These are phyloP conservation scores for Ceyx erithaca DNA, from an alignment of 2,797 vertebrate genomes.

Conservation along the genomic window DNA sequence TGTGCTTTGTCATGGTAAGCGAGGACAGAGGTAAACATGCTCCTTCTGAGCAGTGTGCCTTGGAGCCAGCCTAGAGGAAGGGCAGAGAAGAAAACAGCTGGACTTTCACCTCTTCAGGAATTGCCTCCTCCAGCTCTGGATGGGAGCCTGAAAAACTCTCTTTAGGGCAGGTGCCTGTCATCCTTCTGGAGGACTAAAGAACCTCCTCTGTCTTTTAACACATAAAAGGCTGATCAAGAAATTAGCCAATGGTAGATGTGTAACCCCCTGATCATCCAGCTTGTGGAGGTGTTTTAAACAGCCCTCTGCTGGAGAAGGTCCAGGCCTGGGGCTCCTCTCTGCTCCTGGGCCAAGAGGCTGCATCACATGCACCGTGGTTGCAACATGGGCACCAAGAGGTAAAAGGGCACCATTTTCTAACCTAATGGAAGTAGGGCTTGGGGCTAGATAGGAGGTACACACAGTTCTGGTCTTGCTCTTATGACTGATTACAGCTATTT, in stretches of 20 bases:
- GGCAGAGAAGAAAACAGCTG: background rate
- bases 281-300: background rate
- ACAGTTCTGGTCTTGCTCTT: background rate
- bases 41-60: background rate
- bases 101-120: background rate
- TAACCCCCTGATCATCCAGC: background rate
- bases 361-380: rapidly evolving
- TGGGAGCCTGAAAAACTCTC: background rate
- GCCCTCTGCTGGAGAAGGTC: background rate
- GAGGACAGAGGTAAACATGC: background rate
- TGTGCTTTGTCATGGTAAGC: background rate
- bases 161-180: background rate
- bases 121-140: background rate
- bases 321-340: background rate
- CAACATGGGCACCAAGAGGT: background rate
- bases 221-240: background rate
- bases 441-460: background rate
- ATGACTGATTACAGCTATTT: rapidly evolving
- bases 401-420: background rate
- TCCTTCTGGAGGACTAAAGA: background rate
- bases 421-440: background rate
- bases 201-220: background rate
- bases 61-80: background rate
- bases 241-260: background rate
- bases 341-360: background rate